A percentile compares a stretch with the other conserved stretches of the same genome.
Conservation (phyloP, 2,113 vertebrate genomes). For the Calyptommatus sinebrachiatus region DNA sequence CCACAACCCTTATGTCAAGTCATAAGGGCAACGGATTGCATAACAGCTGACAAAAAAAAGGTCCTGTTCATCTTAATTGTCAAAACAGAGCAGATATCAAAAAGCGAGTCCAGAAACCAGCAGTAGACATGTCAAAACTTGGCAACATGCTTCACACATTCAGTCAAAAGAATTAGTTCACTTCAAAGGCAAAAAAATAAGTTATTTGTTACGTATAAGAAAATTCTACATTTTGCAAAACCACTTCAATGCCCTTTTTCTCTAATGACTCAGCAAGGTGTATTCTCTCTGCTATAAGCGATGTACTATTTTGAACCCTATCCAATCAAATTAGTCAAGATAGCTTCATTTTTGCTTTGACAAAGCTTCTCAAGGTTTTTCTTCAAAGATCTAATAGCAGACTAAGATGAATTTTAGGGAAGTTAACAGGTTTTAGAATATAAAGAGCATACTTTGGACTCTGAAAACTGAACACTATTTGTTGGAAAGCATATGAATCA, state of each 20-base stretch:
- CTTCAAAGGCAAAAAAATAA: background rate
- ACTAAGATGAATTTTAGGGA: background rate
- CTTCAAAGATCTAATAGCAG: background rate
- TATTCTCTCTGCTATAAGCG: background rate
- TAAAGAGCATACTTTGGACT: background rate
- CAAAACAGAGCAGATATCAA: background rate
- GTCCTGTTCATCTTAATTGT: background rate
- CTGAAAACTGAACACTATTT: background rate
- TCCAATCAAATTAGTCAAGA: constrained; percentile 1
- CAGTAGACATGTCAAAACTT: background rate
- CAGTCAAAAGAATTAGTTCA: background rate
- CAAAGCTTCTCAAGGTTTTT: background rate
- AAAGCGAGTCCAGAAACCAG: background rate
- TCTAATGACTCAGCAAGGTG: constrained; percentile 4
- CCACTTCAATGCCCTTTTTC: background rate
- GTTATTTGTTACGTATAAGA: background rate
- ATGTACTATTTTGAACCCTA: background rate
- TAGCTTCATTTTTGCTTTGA: background rate
- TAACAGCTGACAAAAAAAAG: background rate
- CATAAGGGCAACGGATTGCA: background rate
- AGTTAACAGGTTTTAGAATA: background rate
- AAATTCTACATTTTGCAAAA: background rate
- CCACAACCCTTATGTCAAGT: background rate
- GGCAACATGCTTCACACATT: background rate
- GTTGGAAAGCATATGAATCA: no score